Percentiles rank a stretch among this genome's conserved stretches.
These are phyloP conservation scores for Aphelocoma californica DNA, from an alignment of 2,797 vertebrate species.

Conservation along the genomic window DNA sequence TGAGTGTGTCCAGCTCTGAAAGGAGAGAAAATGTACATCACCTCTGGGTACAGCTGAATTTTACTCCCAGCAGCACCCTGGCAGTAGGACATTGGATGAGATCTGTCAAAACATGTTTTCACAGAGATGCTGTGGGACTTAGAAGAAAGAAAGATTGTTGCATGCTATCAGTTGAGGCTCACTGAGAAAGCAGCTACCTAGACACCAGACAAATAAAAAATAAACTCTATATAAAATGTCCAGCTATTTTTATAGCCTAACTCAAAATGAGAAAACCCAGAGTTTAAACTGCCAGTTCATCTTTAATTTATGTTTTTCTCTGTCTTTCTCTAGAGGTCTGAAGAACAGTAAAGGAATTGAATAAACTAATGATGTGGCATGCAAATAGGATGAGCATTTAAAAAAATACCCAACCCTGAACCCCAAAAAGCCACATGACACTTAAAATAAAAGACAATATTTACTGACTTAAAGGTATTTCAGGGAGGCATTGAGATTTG, in stretches of 20 bases:
- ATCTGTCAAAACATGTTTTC: background rate
- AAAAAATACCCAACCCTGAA: background rate
- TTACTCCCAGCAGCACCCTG: background rate
- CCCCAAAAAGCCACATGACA: accelerated
- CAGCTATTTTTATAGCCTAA: background rate
- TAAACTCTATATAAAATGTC: background rate
- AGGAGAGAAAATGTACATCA: background rate
- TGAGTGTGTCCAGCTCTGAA: background rate
- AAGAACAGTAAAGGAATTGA: background rate
- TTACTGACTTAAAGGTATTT: background rate
- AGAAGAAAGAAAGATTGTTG: background rate
- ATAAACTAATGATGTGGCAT: background rate
- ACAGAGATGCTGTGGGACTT: background rate
- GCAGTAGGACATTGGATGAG: background rate
- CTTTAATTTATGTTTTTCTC: background rate
- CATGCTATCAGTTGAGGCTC: background rate
- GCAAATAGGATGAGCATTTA: background rate
- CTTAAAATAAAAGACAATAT: background rate
- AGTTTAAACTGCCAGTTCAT: background rate
- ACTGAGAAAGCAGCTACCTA: background rate
- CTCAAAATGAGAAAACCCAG: background rate
- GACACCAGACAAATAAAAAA: background rate
- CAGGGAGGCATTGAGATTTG: background rate
- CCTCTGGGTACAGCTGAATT: background rate
- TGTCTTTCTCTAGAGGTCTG: background rate